These are phyloP conservation scores for Formica exsecta DNA, from an alignment of 1,140 invertebrate genomes.

Conservation along the genomic window DNA sequence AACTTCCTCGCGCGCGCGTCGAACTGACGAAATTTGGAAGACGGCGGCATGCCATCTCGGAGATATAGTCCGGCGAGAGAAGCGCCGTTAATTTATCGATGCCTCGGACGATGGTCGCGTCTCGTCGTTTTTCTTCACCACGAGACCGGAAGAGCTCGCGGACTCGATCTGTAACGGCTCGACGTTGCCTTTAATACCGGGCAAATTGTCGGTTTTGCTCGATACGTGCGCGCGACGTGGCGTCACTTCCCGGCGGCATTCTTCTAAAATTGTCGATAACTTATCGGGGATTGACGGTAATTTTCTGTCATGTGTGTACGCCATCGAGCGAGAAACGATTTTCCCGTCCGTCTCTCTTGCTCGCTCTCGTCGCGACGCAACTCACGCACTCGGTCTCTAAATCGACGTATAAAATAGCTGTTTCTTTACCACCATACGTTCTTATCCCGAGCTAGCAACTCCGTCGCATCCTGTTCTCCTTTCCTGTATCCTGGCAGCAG, in stretches of 20 bases:
- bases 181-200: constrained; percentile 75
- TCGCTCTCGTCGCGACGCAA: not conserved
- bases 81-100: constrained; percentile 47
- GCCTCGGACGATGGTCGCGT: not conserved
- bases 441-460: constrained; percentile 59
- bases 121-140: not conserved
- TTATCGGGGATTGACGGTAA: constrained; percentile 81
- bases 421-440: constrained; percentile 28
- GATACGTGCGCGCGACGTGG: constrained; percentile 62
- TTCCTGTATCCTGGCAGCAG: not conserved
- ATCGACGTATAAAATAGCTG: constrained; percentile 52
- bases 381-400: constrained; percentile 19
- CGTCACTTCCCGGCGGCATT: constrained; percentile 77
- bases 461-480: constrained; percentile 51
- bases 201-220: constrained; percentile 80
- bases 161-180: constrained; percentile 67
- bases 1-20: constrained; percentile 22
- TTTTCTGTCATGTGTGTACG: constrained; percentile 70
- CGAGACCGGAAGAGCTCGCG: constrained; percentile 45
- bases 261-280: constrained; percentile 82
- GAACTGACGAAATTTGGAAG: constrained; percentile 39
- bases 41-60: not conserved
- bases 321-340: constrained; percentile 67
- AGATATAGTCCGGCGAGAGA: constrained; percentile 38
- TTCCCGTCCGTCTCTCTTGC: constrained; percentile 27